A percentile compares a stretch with the other conserved stretches of the same genome.
Evolutionary conservation across 2,113 vertebrate genomes (phyloP).

Genomic region (Leucopsar rothschildi): DNA sequence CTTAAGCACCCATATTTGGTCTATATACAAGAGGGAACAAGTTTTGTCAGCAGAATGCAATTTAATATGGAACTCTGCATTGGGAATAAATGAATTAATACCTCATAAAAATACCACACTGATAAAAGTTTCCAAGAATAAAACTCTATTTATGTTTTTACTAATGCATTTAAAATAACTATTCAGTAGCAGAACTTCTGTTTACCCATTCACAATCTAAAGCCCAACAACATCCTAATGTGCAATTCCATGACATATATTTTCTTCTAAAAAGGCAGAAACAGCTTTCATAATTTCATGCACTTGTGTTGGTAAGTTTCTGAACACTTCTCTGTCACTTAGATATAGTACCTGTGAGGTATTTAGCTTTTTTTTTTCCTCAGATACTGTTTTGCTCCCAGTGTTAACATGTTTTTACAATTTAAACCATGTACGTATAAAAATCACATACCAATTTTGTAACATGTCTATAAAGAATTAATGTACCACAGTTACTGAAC

Average conservation of each 20-base stretch:
- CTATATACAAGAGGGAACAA: neutral
- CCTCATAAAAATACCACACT: neutral
- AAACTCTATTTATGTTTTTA: neutral
- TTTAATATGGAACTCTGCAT: neutral
- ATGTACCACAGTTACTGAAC: neutral
- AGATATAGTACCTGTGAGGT: neutral
- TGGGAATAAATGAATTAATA: neutral
- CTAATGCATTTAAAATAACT: neutral
- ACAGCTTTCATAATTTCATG: slow-evolving; percentile 30
- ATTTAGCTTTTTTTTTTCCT: neutral
- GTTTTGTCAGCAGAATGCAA: neutral
- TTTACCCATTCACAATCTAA: neutral
- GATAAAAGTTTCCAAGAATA: neutral
- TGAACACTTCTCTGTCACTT: neutral
- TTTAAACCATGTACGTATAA: neutral
- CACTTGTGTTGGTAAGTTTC: neutral
- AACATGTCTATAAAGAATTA: neutral
- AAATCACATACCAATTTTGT: neutral
- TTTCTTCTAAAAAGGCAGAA: slow-evolving; percentile 39
- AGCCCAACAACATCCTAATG: neutral
- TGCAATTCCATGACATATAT: neutral
- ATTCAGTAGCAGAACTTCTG: neutral
- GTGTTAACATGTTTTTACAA: slow-evolving; percentile 8
- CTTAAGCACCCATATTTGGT: neutral
- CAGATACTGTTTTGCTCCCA: neutral